Percentiles rank a stretch among this genome's conserved stretches.
phyloP scores from a whole-genome alignment of 2,888 invertebrate species.

The Clostera curtula region DNA sequence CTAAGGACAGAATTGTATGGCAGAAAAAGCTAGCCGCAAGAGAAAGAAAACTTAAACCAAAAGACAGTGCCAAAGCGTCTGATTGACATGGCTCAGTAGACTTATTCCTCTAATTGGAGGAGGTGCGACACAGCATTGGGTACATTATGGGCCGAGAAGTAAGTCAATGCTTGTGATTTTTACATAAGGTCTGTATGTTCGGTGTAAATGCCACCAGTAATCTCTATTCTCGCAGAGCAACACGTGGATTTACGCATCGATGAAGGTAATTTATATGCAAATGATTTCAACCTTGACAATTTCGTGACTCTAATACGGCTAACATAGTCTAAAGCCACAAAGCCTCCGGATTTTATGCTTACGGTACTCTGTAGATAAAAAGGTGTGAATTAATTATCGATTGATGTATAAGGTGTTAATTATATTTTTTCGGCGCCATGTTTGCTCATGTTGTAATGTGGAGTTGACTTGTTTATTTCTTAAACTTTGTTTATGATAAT shows the following conservation, averaged over 20 bases:
- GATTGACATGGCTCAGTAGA: too few relatives aligned
- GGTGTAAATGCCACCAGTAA: too few relatives aligned
- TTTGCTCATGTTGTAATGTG: background rate
- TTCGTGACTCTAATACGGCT: conserved; percentile 61
- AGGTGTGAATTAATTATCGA: conserved; percentile 34
- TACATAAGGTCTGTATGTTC: too few relatives aligned
- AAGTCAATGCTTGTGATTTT: too few relatives aligned
- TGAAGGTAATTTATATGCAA: conserved; percentile 73
- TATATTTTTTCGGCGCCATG: conserved; percentile 5
- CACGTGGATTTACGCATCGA: conserved; percentile 70
- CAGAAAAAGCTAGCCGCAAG: too few relatives aligned
- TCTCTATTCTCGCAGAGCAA: conserved; percentile 67
- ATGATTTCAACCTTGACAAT: conserved; percentile 66
- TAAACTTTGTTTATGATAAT: too few relatives aligned
- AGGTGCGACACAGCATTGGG: too few relatives aligned
- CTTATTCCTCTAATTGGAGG: too few relatives aligned
- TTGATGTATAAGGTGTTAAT: conserved; percentile 15
- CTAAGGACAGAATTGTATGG: too few relatives aligned
- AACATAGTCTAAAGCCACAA: conserved; percentile 42
- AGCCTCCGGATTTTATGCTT: conserved; percentile 40
- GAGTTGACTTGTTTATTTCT: background rate
- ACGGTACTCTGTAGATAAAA: conserved; percentile 34
- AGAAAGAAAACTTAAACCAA: too few relatives aligned
- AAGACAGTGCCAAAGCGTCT: too few relatives aligned
- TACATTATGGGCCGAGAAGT: too few relatives aligned